phyloP scores from a whole-genome alignment of 1,140 invertebrate species.

The Drosophila kepulauana region DNA sequence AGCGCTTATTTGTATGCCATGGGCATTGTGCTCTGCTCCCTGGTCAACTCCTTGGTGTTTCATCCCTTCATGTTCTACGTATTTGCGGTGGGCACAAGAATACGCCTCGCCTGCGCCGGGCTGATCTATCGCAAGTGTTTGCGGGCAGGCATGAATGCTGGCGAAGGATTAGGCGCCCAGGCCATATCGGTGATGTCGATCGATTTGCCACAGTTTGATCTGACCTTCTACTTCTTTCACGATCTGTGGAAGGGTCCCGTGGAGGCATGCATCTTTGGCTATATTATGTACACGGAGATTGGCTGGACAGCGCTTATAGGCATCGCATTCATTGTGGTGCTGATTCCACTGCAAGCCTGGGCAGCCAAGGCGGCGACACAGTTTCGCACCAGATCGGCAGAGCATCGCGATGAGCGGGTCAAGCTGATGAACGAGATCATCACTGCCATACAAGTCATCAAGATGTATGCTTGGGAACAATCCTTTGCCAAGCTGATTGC shows the following conservation, averaged over 20 bases:
- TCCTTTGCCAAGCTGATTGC: constrained; percentile 88
- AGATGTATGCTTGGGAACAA: constrained; percentile 93
- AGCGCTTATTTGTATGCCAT: constrained; percentile 87
- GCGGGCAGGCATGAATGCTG: constrained; percentile 87
- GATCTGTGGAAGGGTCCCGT: constrained; percentile 76
- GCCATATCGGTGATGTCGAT: constrained; percentile 93
- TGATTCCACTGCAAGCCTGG: constrained; percentile 93
- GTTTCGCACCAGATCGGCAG: constrained; percentile 87
- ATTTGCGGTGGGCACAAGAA: constrained; percentile 86
- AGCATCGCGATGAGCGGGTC: constrained; percentile 91
- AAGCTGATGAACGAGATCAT: constrained; percentile 94
- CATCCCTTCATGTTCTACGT: constrained; percentile 90
- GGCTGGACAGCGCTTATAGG: constrained; percentile 90
- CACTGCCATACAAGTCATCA: constrained; percentile 90
- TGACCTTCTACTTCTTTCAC: constrained; percentile 70
- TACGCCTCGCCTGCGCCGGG: constrained; percentile 86
- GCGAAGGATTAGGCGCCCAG: constrained; percentile 90
- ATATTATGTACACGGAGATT: constrained; percentile 86
- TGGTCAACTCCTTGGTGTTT: constrained; percentile 87
- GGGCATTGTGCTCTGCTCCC: constrained; percentile 86
- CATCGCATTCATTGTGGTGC: constrained; percentile 90
- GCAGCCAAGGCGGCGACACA: constrained; percentile 86
- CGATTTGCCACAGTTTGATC: constrained; percentile 75
- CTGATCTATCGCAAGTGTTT: constrained; percentile 86
- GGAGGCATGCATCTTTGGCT: constrained; percentile 85